A percentile compares a stretch with the other conserved stretches of the same genome.
These are phyloP conservation scores for Mobula hypostoma DNA, from an alignment of 2,113 vertebrate genomes.

Conservation along the genomic window DNA sequence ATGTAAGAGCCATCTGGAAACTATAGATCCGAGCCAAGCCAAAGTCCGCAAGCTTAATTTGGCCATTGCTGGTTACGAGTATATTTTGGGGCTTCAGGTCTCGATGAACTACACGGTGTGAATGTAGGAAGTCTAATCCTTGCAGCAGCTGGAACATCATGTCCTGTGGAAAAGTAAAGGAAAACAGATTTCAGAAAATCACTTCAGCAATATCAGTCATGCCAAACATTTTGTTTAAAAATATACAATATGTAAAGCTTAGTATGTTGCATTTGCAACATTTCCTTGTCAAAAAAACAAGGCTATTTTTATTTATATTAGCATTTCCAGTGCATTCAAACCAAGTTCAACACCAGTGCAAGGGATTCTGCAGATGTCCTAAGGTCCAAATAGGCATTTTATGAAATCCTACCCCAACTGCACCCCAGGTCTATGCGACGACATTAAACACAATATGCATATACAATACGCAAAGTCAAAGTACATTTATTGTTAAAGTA, in stretches of 20 bases:
- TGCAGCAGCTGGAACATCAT: constrained; percentile 98
- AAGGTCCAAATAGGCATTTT: too few species aligned
- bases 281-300: not conserved
- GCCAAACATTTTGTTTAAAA: not conserved
- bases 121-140: constrained; percentile 94
- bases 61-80: constrained; percentile 88
- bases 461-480: too few species aligned
- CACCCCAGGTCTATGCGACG: too few species aligned
- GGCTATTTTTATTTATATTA: too few species aligned
- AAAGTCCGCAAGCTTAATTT: constrained; percentile 94
- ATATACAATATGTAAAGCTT: not conserved
- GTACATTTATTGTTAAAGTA: too few species aligned
- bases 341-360: not conserved
- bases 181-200: not conserved
- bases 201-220: not conserved
- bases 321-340: too few species aligned
- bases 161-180: constrained; percentile 60
- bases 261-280: not conserved
- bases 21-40: constrained; percentile 96
- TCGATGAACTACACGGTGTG: constrained; percentile 91
- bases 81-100: constrained; percentile 97
- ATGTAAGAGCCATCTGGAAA: constrained; percentile 98
- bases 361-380: too few species aligned
- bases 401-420: too few species aligned
- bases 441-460: too few species aligned